Conservation (phyloP, 1,140 invertebrate genomes). For the Plodia interpunctella region DNA sequence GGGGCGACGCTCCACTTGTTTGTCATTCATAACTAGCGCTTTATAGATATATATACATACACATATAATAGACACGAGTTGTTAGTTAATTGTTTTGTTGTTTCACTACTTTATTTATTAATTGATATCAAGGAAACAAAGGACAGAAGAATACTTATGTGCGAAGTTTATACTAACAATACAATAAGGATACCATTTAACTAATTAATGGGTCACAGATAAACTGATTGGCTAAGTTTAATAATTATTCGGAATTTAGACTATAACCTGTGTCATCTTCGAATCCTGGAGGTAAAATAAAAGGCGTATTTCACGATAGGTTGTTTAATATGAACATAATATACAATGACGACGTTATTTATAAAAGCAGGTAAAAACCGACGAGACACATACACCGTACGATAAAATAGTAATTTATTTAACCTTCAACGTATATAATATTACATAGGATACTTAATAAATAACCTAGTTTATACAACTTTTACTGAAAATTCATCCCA, state of each 20-base stretch:
- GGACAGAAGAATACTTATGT: no score
- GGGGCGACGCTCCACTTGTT: neutral
- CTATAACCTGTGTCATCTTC: no score
- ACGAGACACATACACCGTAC: constrained; percentile 64
- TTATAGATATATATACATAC: neutral
- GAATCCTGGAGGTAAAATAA: constrained; percentile 26
- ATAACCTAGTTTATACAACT: constrained; percentile 7
- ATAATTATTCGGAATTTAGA: no score
- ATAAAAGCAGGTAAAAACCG: constrained; percentile 74
- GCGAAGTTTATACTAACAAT: no score
- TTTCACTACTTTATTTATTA: neutral
- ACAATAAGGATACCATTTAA: no score
- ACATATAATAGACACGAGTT: no score
- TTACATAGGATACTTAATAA: constrained; percentile 13
- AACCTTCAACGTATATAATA: constrained; percentile 33
- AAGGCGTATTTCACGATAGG: constrained; percentile 42
- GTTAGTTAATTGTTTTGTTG: neutral
- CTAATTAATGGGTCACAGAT: no score
- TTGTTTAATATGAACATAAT: constrained; percentile 75
- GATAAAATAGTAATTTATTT: constrained; percentile 52
- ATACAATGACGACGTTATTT: constrained; percentile 73
- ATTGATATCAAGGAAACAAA: neutral
- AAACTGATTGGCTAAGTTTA: no score
- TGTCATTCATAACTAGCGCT: constrained; percentile 2
- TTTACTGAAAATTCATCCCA: neutral